A percentile compares a stretch with the other conserved stretches of the same genome.
Evolutionary conservation across 1,140 invertebrate species (phyloP).

Genomic region (Prorops nasuta): DNA sequence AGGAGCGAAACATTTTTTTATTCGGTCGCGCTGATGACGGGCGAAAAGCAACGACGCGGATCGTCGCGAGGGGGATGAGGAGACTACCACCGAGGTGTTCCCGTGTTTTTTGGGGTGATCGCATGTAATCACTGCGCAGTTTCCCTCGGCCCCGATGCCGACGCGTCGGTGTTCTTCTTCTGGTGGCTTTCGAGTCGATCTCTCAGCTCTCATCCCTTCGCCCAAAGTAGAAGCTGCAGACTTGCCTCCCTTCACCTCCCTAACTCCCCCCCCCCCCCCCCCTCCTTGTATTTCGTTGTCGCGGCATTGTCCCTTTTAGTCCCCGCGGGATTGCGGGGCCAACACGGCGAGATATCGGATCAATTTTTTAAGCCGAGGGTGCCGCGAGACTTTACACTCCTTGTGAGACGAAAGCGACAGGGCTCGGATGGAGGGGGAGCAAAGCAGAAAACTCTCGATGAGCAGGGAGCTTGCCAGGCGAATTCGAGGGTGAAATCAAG

Average conservation of each 20-base stretch:
- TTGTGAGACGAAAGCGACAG: conserved; percentile 37
- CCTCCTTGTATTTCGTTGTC: conserved; percentile 24
- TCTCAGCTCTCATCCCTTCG: conserved; percentile 11
- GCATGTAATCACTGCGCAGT: conserved; percentile 50
- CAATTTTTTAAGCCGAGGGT: conserved; percentile 55
- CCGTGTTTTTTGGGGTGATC: conserved; percentile 41
- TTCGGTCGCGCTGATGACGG: too few relatives aligned
- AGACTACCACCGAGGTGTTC: too few relatives aligned
- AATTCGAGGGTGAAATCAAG: conserved; percentile 40
- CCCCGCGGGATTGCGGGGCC: conserved; percentile 48
- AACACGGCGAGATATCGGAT: conserved; percentile 53
- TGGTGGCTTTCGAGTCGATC: conserved; percentile 20
- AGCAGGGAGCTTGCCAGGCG: not conserved
- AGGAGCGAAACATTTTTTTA: conserved; percentile 8
- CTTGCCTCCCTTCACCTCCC: conserved; percentile 2
- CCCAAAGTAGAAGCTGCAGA: conserved; percentile 10
- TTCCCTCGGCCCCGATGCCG: not conserved
- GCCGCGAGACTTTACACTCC: conserved; percentile 56
- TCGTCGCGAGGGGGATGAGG: too few relatives aligned
- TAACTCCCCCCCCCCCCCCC: not conserved
- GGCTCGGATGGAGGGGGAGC: conserved; percentile 21
- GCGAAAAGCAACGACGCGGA: too few relatives aligned
- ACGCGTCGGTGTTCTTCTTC: conserved; percentile 19
- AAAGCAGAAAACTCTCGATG: conserved; percentile 1
- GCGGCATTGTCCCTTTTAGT: conserved; percentile 53